phyloP scores from a whole-genome alignment of 1,140 invertebrate genomes.

The Tribolium castaneum region DNA sequence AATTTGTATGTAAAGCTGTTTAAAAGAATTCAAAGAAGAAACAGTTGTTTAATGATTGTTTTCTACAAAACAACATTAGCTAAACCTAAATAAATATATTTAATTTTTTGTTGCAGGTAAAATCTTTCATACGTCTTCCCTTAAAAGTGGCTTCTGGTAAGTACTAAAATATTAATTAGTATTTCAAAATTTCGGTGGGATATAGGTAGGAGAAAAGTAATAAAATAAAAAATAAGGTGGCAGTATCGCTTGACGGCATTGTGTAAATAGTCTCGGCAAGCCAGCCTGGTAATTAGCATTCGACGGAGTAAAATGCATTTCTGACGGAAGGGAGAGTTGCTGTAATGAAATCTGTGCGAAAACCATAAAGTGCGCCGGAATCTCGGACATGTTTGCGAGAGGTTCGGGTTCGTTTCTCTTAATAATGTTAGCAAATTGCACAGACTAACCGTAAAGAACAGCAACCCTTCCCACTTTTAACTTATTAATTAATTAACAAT shows the following conservation, averaged over 20 bases:
- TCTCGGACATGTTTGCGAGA: constrained; percentile 62
- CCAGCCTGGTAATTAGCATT: constrained; percentile 46
- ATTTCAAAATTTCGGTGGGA: too few relatives aligned
- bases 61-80: too few relatives aligned
- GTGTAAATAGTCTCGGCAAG: constrained; percentile 20
- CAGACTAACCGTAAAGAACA: constrained; percentile 61
- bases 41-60: too few relatives aligned
- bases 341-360: constrained; percentile 57
- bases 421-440: constrained; percentile 63
- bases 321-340: constrained; percentile 44
- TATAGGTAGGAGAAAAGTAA: not conserved
- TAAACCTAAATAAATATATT: too few relatives aligned
- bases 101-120: too few relatives aligned
- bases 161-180: too few relatives aligned
- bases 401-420: constrained; percentile 58
- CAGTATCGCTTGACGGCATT: not conserved
- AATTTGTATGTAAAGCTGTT: too few relatives aligned
- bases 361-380: constrained; percentile 58
- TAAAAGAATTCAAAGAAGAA: too few relatives aligned
- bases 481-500: constrained; percentile 65
- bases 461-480: constrained; percentile 56
- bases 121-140: too few relatives aligned
- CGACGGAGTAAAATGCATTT: constrained; percentile 47
- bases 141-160: too few relatives aligned
- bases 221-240: not conserved